Evolutionary conservation across 2,113 vertebrate species (phyloP).

Genomic region (Aegithalos caudatus): DNA sequence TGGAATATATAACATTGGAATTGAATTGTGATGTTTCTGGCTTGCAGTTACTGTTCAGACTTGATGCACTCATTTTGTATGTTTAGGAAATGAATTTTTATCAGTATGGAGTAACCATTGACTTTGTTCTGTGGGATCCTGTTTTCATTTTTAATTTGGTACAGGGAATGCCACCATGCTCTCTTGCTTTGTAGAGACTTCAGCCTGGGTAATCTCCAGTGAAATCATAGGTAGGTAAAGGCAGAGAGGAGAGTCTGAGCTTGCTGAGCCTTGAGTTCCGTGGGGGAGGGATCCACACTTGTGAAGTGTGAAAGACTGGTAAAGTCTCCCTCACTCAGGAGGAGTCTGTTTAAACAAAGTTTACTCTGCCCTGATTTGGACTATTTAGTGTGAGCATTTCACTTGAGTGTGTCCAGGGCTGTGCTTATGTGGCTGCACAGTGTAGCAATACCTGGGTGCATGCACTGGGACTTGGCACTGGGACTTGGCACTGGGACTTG

Average conservation of each 20-base stretch:
- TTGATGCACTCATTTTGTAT: neutral
- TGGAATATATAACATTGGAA: neutral
- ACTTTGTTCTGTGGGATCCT: neutral
- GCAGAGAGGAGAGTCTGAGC: neutral
- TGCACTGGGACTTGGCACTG: no score
- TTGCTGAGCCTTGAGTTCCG: neutral
- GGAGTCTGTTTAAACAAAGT: neutral
- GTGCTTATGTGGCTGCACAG: neutral
- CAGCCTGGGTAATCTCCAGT: neutral
- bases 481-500: no score
- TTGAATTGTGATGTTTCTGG: neutral
- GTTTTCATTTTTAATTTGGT: neutral
- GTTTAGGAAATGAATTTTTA: neutral
- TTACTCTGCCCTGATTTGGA: neutral
- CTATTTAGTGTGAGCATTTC: neutral
- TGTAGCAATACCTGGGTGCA: no score
- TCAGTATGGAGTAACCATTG: neutral
- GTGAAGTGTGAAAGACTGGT: neutral
- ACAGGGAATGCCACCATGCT: neutral
- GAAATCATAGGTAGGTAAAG: neutral
- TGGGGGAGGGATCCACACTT: neutral
- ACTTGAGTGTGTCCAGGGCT: neutral
- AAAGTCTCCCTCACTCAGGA: neutral
- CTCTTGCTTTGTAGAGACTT: neutral
- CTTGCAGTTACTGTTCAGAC: neutral